Base-by-base conservation (phyloP, 2,113 vertebrate species). In the Pandion haliaetus region DNA sequence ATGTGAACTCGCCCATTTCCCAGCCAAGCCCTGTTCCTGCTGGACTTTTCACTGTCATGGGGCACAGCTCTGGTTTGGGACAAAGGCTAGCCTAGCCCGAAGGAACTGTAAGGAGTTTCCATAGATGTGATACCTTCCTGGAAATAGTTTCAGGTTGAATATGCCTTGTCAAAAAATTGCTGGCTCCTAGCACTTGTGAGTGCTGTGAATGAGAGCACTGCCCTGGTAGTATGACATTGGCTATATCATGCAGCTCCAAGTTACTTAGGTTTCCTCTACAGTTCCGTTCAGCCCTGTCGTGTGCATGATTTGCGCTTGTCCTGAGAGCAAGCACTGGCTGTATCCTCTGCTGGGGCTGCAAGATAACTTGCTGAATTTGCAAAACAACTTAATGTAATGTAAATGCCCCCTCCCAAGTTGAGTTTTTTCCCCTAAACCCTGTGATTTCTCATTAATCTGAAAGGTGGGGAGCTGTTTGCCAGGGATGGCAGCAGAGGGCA, bases 401-500 rank as follows among this genome's bases (percentile, higher is more conserved):
- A 18, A 26, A 24, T 2, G 1, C 17, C 3, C 8, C 26, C 7
- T 47, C 10, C 13, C 20, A 10, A 29, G 31, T 1, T 15, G 52
- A 57, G 31, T 5, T 34, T 50, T 36, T 11, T 5, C n/a, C 62
- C 40, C 24, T 5, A 25, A 19, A 4, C 32, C 14, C 36, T 21
- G 25, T 0, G 70, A 3, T 63, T 32, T 31, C 12, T 49, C 58
- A 1, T 0, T 8, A 18, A 8, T 10, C 4, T 2, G 42, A 23
- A 15, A 1, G 70, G 65, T 2, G 58, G 69, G 77, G 49, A 36
- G 94, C 84, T 31, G 81, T 83, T 88, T 32, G 80, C 62, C n/a
- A 5, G 55, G 32, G 34, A 5, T 14, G 83, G 47, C 97, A 89
- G 86, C 91, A 96, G 97, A 84, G 95, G 97, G 97, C 97, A 98